phyloP scores from a whole-genome alignment of 2,888 invertebrate species.

The Achlya flavicornis region DNA sequence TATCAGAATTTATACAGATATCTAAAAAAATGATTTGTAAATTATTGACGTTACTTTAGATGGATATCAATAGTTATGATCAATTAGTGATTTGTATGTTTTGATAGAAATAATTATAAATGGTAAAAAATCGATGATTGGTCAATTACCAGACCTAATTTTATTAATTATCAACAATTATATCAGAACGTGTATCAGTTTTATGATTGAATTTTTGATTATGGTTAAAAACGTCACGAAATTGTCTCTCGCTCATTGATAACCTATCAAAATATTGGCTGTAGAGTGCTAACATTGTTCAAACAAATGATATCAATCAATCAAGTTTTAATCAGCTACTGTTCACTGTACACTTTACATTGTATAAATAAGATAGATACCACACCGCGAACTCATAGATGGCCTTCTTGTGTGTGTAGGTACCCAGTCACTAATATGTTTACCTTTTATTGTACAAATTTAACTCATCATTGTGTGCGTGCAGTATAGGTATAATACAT shows the following conservation, averaged over 20 bases:
- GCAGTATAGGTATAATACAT: not conserved
- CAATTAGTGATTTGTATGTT: too few relatives aligned
- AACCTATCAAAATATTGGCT: too few relatives aligned
- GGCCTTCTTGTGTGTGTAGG: slow-evolving; percentile 6
- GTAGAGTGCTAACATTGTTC: too few relatives aligned
- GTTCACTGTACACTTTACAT: not conserved
- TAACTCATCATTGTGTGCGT: not conserved
- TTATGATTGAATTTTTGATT: too few relatives aligned
- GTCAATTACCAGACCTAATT: not conserved
- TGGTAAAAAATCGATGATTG: not conserved
- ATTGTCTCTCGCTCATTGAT: too few relatives aligned
- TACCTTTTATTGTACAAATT: slow-evolving; percentile 10
- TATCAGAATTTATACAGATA: too few relatives aligned
- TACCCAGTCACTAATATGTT: slow-evolving; percentile 11
- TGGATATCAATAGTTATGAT: too few relatives aligned
- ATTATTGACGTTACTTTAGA: not conserved
- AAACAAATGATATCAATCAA: not conserved
- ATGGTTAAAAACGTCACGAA: too few relatives aligned
- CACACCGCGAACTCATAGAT: not conserved
- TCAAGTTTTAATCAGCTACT: not conserved
- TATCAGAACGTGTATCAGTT: not conserved
- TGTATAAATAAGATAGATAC: not conserved
- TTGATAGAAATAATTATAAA: too few relatives aligned
- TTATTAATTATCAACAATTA: not conserved
- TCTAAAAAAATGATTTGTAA: too few relatives aligned